Evolutionary conservation across 1,140 invertebrate species (phyloP).

Genomic region (Zaprionus lachaisei): DNA sequence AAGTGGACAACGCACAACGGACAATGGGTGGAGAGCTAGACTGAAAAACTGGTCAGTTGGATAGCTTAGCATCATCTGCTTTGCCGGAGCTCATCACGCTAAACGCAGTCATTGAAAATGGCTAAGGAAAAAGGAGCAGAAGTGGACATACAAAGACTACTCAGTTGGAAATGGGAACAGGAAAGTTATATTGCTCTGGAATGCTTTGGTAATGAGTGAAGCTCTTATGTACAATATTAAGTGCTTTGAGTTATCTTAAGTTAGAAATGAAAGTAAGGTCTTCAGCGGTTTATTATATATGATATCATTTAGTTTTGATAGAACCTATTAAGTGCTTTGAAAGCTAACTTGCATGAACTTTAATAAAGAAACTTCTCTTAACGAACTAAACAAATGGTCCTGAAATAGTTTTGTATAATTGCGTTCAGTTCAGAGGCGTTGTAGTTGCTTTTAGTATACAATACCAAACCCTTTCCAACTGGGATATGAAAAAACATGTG

Average conservation of each 20-base stretch:
- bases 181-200: not conserved
- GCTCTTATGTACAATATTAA: not conserved
- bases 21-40: not conserved
- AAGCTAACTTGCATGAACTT: too few species aligned
- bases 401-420: too few species aligned
- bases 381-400: too few species aligned
- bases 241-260: too few species aligned
- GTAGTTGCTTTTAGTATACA: not conserved
- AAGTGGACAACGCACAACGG: not conserved
- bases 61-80: conserved; percentile 17
- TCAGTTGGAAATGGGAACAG: not conserved
- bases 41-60: conserved; percentile 1
- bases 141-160: not conserved
- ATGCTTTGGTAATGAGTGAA: not conserved
- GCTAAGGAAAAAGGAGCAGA: not conserved
- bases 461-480: not conserved
- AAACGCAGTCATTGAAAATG: conserved; percentile 32
- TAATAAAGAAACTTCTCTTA: too few species aligned
- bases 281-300: too few species aligned
- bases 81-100: conserved; percentile 19
- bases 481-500: not conserved
- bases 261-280: too few species aligned
- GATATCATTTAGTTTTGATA: too few species aligned
- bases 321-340: too few species aligned
- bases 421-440: too few species aligned